phyloP scores from a whole-genome alignment of 2,888 invertebrate genomes.

The Calliphora vomitoria region DNA sequence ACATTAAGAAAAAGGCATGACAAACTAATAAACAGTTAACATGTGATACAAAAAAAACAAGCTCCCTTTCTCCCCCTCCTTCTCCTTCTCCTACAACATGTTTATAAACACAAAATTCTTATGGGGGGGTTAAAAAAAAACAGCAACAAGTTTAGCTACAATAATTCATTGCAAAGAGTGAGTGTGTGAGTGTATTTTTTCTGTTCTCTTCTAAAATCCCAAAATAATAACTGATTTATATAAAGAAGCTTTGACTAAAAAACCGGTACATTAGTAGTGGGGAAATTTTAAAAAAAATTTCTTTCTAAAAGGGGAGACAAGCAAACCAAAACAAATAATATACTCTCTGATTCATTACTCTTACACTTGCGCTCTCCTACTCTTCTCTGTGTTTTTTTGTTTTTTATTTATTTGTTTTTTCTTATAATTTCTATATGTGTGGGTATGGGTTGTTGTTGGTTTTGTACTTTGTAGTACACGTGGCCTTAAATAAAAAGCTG shows the following conservation, averaged over 20 bases:
- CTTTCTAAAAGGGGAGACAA: not conserved
- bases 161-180: not conserved
- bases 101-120: not conserved
- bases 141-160: conserved; percentile 66
- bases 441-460: conserved; percentile 4
- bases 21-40: not conserved
- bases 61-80: not conserved
- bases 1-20: not conserved
- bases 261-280: conserved; percentile 42
- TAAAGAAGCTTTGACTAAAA: not conserved
- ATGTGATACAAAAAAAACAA: not conserved
- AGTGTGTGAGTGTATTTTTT: too few relatives aligned
- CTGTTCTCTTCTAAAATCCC: not conserved
- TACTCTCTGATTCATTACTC: not conserved
- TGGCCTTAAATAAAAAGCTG: conserved; percentile 61
- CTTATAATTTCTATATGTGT: not conserved
- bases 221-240: conserved; percentile 16
- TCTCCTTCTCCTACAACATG: not conserved
- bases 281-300: not conserved
- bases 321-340: not conserved
- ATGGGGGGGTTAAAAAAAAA: not conserved
- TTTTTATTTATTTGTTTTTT: not conserved
- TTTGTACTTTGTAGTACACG: conserved; percentile 63
- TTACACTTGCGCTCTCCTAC: not conserved
- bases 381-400: conserved; percentile 17